A percentile compares a stretch with the other conserved stretches of the same genome.
These are phyloP conservation scores for Tyrophagus putrescentiae DNA, from an alignment of 1,140 invertebrate genomes.

Conservation along the genomic window DNA sequence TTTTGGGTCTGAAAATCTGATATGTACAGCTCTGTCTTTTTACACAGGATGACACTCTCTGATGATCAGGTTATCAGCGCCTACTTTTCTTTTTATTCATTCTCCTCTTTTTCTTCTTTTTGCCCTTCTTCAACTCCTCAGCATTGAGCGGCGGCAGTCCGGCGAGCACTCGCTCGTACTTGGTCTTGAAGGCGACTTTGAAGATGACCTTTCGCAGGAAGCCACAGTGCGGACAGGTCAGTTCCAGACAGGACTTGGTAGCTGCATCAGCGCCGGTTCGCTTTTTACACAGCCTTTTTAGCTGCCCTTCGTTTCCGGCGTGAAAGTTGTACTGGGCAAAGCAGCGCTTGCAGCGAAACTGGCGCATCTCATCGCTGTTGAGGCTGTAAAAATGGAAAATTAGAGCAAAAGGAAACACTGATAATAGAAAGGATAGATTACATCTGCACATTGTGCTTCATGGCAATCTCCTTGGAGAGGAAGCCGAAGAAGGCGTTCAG, in stretches of 20 bases:
- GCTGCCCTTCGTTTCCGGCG: no score
- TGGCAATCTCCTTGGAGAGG: neutral
- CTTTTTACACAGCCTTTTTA: neutral
- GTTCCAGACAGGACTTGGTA: neutral
- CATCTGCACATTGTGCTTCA: conserved; percentile 13
- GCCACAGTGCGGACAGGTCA: neutral
- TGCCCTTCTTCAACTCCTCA: no score
- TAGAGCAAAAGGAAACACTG: neutral
- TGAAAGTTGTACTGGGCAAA: conserved; percentile 8
- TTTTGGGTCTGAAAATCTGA: no score
- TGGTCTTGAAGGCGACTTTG: neutral
- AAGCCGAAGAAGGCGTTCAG: conserved; percentile 5
- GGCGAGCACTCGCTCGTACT: neutral
- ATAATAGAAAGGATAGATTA: neutral
- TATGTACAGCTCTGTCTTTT: no score
- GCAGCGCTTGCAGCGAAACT: conserved; percentile 9
- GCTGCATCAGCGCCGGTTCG: neutral
- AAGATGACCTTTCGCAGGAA: neutral
- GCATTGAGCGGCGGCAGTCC: neutral
- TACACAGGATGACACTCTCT: no score
- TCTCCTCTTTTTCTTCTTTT: no score
- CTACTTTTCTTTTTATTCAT: no score
- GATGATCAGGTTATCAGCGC: no score
- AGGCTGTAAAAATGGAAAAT: neutral
- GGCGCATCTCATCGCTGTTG: neutral